Evolutionary conservation across 2,113 vertebrate genomes (phyloP).

Genomic region (Thryonomys swinderianus): DNA sequence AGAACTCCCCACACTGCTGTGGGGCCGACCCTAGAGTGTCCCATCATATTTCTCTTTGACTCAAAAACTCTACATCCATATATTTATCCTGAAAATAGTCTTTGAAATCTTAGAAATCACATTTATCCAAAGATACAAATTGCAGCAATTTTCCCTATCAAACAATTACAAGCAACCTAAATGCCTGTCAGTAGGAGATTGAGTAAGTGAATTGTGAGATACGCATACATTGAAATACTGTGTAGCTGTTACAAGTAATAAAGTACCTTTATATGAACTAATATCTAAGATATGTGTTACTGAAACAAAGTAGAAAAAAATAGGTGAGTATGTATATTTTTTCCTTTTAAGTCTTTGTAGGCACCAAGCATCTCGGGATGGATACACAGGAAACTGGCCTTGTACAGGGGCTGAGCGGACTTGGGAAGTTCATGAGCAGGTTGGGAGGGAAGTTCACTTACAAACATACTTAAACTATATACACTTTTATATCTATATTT

Average conservation of each 20-base stretch:
- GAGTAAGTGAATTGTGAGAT: background rate
- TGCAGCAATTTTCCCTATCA: background rate
- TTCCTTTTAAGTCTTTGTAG: background rate
- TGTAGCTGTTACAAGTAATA: background rate
- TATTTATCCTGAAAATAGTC: background rate
- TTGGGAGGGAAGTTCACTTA: background rate
- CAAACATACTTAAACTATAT: background rate
- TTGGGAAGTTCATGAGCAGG: background rate
- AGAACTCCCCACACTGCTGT: background rate
- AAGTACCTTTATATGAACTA: background rate
- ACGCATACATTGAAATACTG: background rate
- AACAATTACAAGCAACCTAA: background rate
- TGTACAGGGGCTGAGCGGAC: background rate
- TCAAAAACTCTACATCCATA: background rate
- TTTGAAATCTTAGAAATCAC: conserved; percentile 10
- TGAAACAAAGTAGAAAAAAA: background rate
- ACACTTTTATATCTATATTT: background rate
- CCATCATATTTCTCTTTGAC: background rate
- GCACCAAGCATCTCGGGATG: background rate
- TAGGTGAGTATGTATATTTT: background rate
- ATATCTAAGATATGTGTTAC: background rate
- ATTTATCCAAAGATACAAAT: background rate
- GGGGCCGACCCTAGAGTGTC: background rate
- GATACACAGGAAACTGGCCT: background rate
- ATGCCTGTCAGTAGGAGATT: background rate